Evolutionary conservation across 1,140 invertebrate species (phyloP).

Genomic region (Cherax destructor): DNA sequence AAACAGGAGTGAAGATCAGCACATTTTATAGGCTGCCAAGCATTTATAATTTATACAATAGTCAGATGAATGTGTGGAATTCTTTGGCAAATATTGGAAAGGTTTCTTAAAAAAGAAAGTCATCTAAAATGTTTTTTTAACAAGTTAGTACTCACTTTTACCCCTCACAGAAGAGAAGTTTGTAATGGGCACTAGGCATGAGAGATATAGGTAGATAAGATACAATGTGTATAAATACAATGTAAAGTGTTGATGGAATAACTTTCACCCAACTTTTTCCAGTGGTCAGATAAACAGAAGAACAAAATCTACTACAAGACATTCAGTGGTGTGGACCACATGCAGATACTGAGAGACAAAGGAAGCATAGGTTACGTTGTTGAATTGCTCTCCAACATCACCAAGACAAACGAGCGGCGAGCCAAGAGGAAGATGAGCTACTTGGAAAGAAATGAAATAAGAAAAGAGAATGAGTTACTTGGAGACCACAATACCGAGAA

Average conservation of each 20-base stretch:
- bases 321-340: slow-evolving; percentile 84
- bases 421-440: not conserved
- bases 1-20: too few relatives aligned
- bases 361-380: slow-evolving; percentile 74
- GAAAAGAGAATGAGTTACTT: not conserved
- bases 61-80: too few relatives aligned
- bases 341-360: slow-evolving; percentile 82
- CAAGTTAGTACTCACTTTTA: too few relatives aligned
- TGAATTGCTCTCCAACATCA: slow-evolving; percentile 68
- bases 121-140: too few relatives aligned
- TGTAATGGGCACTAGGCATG: not conserved
- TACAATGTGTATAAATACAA: not conserved
- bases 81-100: too few relatives aligned
- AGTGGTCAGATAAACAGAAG: not conserved
- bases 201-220: too few relatives aligned
- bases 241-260: not conserved
- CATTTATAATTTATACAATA: too few relatives aligned
- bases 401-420: slow-evolving; percentile 13
- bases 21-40: too few relatives aligned
- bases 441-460: not conserved
- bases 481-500: not conserved
- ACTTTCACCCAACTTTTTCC: not conserved
- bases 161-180: not conserved
- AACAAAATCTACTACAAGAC: slow-evolving; percentile 59
- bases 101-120: too few relatives aligned